Base-by-base conservation (phyloP, 1,140 invertebrate genomes). In the Pectinophora gossypiella region DNA sequence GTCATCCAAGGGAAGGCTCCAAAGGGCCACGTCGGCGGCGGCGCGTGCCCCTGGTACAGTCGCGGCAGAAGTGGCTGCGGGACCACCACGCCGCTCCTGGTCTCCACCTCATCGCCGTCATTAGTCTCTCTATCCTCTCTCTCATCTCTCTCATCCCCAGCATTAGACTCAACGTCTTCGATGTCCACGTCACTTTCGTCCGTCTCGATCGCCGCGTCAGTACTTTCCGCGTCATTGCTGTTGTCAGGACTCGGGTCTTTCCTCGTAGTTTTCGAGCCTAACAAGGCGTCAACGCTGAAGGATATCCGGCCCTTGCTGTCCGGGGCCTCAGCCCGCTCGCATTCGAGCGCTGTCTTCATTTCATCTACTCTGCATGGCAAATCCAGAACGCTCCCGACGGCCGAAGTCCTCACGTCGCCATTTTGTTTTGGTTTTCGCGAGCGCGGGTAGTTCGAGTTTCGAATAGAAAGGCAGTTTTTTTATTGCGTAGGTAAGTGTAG, bases 341-440 rank as follows among this genome's bases (percentile, higher is more conserved):
- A 83, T 71, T 85, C 83, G 49, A 85, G 68, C 74, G 83, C 72
- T 55, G 85, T 87, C 82, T 87, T 87, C 85, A 87, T 87, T 65
- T 84, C 84, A 84, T 76, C 72, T 80, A 57, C 68, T 64, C 63
- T 63, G 67, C 83, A 83, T 85, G 61, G 64, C 76, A 64, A 10
- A 3, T 13, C 21, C 3, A 10, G n/a, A 9, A 47, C 19, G 9
- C 12, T 44, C 10, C 42, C 42, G 42, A 20, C 19, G 42, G 42
- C 9, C 38, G 1, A 15, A 7, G 9, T n/a, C 3, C 3, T 40
- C 16, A 40, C 13, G 38, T 13, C 38, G 38, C 38, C 38, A 40
- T 40, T 40, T 40, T 40, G 10, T 40, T 40, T 40, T 40, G 5
- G 5, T 27, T 12, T 12, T 27, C 12, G n/a, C n/a, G n/a, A n/a